Evolutionary conservation across 1,140 invertebrate species (phyloP), one percentile per base, ranked within the genome.

Genomic region (Daktulosphaira vitifoliae): DNA sequence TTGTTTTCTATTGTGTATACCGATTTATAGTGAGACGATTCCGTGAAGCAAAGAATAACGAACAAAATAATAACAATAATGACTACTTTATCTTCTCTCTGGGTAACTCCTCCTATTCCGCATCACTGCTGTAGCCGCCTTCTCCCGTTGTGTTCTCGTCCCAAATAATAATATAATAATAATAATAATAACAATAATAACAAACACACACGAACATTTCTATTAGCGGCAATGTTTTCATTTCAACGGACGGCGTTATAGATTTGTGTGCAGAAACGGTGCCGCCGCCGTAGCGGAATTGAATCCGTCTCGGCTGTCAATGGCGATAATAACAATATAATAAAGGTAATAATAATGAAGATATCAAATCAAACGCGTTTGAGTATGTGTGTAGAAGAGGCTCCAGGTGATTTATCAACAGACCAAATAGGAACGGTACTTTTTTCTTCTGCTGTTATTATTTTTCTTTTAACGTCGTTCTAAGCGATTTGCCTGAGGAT

Each of bases 241-340:
- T 59, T 44, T 46, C 15, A 25, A 11, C 18, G 56, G 42, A 44
- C 23, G 42, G 25, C 13, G 56, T 62, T 59, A 59, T 46, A 46
- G 42, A 59, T 59, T 59, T 59, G 54, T 59, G n/a, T 59, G 54
- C 39, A 59, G 54, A 59, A 59, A 46, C 54, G 54, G 25, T 46
- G 54, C 54, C 54, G 54, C 18, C 37, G 52, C 16, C 8, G 16
- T n/a, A 38, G 54, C 25, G 42, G 42, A 62, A 62, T 62, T 33
- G 56, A 62, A 62, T 62, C 56, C 56, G 56, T 62, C 56, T 48
- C 56, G 56, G 56, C 56, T 48, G 56, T 62, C 56, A 62, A 46
- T 46, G 56, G 29, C 44, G 20, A 59, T 53, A 52, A 52, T 33
- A 33, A 51, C 29, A 33, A 33, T 33, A 33, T 33, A 33, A 33